Base-by-base conservation (phyloP, 30 jellyfish, hydroid and myxozoan species). In the Rhopilema esculentum region DNA sequence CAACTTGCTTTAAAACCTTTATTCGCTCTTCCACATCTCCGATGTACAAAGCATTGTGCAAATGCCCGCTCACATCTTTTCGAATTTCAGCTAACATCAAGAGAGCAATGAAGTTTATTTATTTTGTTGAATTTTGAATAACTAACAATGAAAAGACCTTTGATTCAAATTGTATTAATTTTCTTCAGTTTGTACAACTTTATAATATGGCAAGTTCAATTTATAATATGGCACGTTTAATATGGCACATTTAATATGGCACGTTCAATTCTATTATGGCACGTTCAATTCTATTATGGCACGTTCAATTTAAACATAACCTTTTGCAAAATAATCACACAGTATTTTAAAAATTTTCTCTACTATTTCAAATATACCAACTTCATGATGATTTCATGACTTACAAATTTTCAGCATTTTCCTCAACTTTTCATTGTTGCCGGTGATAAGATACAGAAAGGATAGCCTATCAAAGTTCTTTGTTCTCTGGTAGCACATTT, bases 21-120 rank as follows among this genome's bases (percentile, higher is more conserved):
- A 94, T 89, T 48, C 98, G 66, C 81, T 94, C 98, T 49, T 82
- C 88, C 49, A 94, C 92, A 67, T 94, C 98, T 16, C 98, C 98
- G 52, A 83, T 79, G 88, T 94, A 94, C 64, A 94, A 53, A 21
- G 98, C 98, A 72, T 94, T 94, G 85, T 94, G 98, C 81, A 94
- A 62, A 25, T 94, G 98, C 0, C 98, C 98, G 63, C 98, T 94
- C 16, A 94, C 98, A 64, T 94, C 98, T 68, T 94, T 94, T 21
- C 98, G 96, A 40, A 94, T 88, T 50, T 94, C 98, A 74, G 98
- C 98, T 94, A 75, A 61, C 6, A 67, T 19, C 29, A 20, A 82
- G n/a, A 19, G 50, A 28, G 26, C 52, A 49, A 8, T 25, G 20
- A 0, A 50, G 20, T 52, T 20, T 12, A 52, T 52, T 52, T 16